A percentile compares a stretch with the other conserved stretches of the same genome.
These are phyloP conservation scores for Sialia sialis DNA, from an alignment of 2,113 vertebrate species.

Conservation along the genomic window DNA sequence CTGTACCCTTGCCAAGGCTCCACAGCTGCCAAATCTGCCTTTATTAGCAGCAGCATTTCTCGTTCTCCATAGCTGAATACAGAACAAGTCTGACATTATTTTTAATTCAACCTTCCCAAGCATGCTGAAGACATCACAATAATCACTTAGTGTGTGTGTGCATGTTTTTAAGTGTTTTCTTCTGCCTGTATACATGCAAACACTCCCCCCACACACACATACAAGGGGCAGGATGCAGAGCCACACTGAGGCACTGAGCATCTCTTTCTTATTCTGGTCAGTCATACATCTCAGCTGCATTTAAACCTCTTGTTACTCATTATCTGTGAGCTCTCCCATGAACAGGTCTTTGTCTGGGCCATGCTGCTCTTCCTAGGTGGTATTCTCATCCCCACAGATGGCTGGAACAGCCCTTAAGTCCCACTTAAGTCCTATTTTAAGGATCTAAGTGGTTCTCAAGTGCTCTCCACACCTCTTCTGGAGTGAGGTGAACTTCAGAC, in stretches of 20 bases:
- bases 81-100: conserved; percentile 52
- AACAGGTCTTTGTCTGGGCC: conserved; percentile 7
- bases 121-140: background rate
- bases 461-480: background rate
- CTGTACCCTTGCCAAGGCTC: conserved; percentile 56
- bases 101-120: conserved; percentile 16
- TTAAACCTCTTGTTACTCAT: background rate
- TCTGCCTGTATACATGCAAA: background rate
- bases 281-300: background rate
- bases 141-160: background rate
- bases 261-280: background rate
- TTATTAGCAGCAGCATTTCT: conserved; percentile 54
- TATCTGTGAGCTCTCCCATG: background rate
- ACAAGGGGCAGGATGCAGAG: background rate
- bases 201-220: background rate
- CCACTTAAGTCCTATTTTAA: conserved; percentile 25
- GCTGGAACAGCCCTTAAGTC: background rate
- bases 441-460: background rate
- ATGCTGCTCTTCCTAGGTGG: conserved; percentile 9
- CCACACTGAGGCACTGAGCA: background rate
- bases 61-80: background rate
- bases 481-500: background rate
- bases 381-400: background rate
- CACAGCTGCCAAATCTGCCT: conserved; percentile 55
- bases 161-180: background rate